These are phyloP conservation scores for Fragum whitleyi DNA, from an alignment of 2,888 invertebrate species.

Conservation along the genomic window DNA sequence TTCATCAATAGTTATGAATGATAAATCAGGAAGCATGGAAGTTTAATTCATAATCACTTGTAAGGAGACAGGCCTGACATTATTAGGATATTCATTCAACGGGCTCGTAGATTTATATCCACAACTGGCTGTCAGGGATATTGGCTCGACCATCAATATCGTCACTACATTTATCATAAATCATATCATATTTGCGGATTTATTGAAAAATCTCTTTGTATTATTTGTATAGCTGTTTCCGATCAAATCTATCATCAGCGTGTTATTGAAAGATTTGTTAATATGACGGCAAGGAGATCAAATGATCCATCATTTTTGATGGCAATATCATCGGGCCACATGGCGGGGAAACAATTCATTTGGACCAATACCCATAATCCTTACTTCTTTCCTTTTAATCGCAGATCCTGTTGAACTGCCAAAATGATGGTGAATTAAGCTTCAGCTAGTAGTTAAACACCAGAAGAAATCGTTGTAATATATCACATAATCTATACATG, in stretches of 20 bases:
- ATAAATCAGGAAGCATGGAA: slow-evolving; percentile 21
- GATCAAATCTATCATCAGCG: slow-evolving; percentile 45
- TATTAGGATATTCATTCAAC: slow-evolving; percentile 61
- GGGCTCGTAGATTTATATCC: slow-evolving; percentile 20
- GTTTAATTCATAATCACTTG: slow-evolving; percentile 40
- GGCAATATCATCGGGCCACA: slow-evolving; percentile 44
- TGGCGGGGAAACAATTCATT: slow-evolving; percentile 29
- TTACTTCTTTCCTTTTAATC: neutral
- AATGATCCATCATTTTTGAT: slow-evolving; percentile 36
- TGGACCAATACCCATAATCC: slow-evolving; percentile 20
- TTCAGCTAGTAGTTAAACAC: no score
- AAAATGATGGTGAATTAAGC: no score
- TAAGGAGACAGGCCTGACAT: slow-evolving; percentile 24
- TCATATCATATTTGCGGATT: slow-evolving; percentile 65
- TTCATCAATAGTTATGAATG: no score
- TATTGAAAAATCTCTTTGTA: slow-evolving; percentile 57
- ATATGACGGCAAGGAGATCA: slow-evolving; percentile 36
- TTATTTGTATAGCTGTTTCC: slow-evolving; percentile 47
- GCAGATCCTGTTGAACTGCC: neutral
- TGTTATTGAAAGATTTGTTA: slow-evolving; percentile 51
- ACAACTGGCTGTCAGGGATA: slow-evolving; percentile 40
- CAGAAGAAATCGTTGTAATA: no score
- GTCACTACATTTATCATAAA: slow-evolving; percentile 56
- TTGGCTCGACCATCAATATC: slow-evolving; percentile 47
- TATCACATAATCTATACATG: no score